A percentile compares a stretch with the other conserved stretches of the same genome.
Conservation (phyloP, 2,888 invertebrate species). For the Cloeon dipterum region DNA sequence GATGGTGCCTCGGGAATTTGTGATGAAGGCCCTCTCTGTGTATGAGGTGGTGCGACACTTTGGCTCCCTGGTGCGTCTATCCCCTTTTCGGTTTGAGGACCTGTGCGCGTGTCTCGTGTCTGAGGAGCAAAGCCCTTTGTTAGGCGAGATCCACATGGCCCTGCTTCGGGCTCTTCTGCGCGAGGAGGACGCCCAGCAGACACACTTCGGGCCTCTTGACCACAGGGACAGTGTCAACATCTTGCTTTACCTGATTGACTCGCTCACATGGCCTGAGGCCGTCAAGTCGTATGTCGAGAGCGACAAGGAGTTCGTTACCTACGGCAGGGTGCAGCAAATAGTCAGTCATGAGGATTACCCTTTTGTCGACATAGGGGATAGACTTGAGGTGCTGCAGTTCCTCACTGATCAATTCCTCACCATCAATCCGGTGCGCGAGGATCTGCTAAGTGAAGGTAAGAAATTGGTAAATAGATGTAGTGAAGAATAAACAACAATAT, state of each 20-base stretch:
- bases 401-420: constrained; percentile 86
- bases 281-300: constrained; percentile 76
- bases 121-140: constrained; percentile 76
- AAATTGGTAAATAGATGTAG: neutral
- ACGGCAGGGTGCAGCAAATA: constrained; percentile 13
- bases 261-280: constrained; percentile 92
- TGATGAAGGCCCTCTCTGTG: constrained; percentile 63
- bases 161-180: constrained; percentile 71
- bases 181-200: constrained; percentile 86
- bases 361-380: constrained; percentile 55
- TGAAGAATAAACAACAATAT: too few species aligned
- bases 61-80: constrained; percentile 69
- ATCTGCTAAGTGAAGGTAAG: constrained; percentile 76
- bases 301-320: constrained; percentile 56
- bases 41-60: constrained; percentile 92
- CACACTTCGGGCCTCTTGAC: constrained; percentile 88
- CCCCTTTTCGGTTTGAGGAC: constrained; percentile 91
- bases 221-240: constrained; percentile 91
- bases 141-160: constrained; percentile 87
- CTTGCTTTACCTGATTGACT: constrained; percentile 75
- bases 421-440: constrained; percentile 79
- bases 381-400: constrained; percentile 66
- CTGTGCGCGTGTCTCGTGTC: constrained; percentile 81
- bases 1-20: constrained; percentile 48
- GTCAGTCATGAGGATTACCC: constrained; percentile 45